phyloP scores from a whole-genome alignment of 2,113 vertebrate genomes.

The Sitta europaea region DNA sequence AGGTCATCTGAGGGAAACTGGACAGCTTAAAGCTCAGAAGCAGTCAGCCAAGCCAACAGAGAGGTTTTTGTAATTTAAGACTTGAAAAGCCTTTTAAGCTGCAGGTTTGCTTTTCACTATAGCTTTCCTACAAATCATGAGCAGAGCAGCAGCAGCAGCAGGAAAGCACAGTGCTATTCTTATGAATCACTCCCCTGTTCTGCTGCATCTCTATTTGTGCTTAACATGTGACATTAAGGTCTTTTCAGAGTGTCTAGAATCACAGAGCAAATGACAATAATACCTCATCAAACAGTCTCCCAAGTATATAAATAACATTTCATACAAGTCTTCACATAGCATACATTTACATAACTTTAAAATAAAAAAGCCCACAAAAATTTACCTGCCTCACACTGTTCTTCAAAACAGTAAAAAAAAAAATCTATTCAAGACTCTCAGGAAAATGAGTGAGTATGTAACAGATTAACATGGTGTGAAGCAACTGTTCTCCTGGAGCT shows the following conservation, averaged over 20 bases:
- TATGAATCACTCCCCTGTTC: background rate
- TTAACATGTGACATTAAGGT: background rate
- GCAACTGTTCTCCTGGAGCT: background rate
- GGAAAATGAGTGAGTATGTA: background rate
- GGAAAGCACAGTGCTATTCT: background rate
- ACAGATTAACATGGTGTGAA: background rate
- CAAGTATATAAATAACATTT: constrained; percentile 9
- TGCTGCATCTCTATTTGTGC: background rate
- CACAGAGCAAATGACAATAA: background rate
- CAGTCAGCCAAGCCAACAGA: background rate
- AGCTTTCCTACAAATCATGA: background rate
- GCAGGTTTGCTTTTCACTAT: background rate
- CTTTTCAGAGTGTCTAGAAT: constrained; percentile 10
- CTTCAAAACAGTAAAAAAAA: background rate
- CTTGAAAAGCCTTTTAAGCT: background rate
- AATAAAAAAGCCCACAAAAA: background rate
- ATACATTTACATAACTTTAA: constrained; percentile 7
- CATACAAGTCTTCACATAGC: background rate
- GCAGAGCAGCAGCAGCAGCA: background rate
- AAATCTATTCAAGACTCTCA: background rate
- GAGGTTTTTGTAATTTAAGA: background rate
- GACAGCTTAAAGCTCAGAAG: background rate
- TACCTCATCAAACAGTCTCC: background rate
- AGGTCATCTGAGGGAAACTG: background rate
- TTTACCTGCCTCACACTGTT: background rate